Conservation (phyloP, 1,140 invertebrate species). For the Diorhabda sublineata region DNA sequence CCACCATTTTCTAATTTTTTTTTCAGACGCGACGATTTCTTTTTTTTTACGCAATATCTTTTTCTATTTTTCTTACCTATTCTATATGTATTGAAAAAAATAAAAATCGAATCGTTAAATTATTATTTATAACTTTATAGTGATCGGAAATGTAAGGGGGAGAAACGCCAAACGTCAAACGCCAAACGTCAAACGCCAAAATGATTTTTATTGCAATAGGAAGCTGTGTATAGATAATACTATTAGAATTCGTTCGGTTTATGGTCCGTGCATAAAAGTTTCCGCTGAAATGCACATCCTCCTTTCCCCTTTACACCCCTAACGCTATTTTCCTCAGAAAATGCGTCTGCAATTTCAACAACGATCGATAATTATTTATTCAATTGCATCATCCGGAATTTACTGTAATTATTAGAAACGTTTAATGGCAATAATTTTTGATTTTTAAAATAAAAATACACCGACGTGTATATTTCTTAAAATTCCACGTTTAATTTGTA, state of each 20-base stretch:
- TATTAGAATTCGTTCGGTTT: conserved; percentile 48
- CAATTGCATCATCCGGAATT: too few species aligned
- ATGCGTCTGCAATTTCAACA: conserved; percentile 26
- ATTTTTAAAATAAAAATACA: too few species aligned
- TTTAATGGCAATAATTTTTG: too few species aligned
- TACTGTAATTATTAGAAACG: too few species aligned
- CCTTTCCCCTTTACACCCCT: not conserved
- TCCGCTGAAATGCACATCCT: conserved; percentile 42
- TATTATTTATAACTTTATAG: too few species aligned
- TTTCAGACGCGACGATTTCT: too few species aligned
- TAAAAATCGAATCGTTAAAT: too few species aligned
- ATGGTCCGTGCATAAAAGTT: conserved; percentile 48
- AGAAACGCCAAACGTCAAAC: not conserved
- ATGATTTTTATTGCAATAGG: conserved; percentile 42
- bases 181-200: too few species aligned
- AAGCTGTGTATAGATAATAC: conserved; percentile 48
- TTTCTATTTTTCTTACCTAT: too few species aligned
- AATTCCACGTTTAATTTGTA: not conserved
- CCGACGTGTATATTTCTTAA: not conserved
- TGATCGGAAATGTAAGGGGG: not conserved
- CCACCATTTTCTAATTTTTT: too few species aligned
- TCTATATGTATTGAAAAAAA: too few species aligned
- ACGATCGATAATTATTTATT: not conserved
- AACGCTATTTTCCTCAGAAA: conserved; percentile 9
- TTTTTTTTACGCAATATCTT: too few species aligned